A percentile compares a stretch with the other conserved stretches of the same genome.
These are phyloP conservation scores for Cenopis cana DNA, from an alignment of 2,888 invertebrate genomes.

Conservation along the genomic window DNA sequence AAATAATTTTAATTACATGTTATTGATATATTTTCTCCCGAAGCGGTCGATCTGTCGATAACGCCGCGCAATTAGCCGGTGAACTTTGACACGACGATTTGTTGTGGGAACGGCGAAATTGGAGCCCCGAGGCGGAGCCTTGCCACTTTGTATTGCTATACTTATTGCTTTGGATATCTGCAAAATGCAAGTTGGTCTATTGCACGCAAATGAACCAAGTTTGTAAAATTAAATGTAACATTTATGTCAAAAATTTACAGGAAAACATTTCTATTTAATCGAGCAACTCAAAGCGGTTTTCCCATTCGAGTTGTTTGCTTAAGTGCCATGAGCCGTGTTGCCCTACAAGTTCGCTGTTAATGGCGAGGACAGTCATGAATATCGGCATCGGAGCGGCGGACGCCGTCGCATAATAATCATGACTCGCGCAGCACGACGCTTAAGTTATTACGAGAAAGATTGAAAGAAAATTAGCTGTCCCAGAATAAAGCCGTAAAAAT, in stretches of 20 bases:
- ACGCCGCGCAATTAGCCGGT: constrained; percentile 78
- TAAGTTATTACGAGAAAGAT: constrained; percentile 71
- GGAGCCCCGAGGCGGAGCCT: constrained; percentile 61
- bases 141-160: constrained; percentile 38
- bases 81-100: constrained; percentile 81
- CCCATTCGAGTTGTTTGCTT: constrained; percentile 33
- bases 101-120: constrained; percentile 80
- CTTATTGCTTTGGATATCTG: constrained; percentile 16
- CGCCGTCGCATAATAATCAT: constrained; percentile 69
- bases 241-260: background rate
- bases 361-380: constrained; percentile 59
- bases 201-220: background rate
- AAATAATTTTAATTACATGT: constrained; percentile 85
- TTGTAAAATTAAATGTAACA: background rate
- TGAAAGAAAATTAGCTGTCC: constrained; percentile 70
- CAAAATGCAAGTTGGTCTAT: background rate
- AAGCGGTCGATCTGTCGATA: constrained; percentile 79
- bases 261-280: constrained; percentile 17
- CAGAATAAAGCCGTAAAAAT: constrained; percentile 66
- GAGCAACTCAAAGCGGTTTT: constrained; percentile 11
- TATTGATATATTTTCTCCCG: constrained; percentile 81
- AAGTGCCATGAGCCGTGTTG: constrained; percentile 58
- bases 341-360: constrained; percentile 52
- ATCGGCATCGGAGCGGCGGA: constrained; percentile 62
- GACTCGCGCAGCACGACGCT: constrained; percentile 75